Conservation (phyloP, 35 echinoderm and acorn worm species). For the Diadema setosum region DNA sequence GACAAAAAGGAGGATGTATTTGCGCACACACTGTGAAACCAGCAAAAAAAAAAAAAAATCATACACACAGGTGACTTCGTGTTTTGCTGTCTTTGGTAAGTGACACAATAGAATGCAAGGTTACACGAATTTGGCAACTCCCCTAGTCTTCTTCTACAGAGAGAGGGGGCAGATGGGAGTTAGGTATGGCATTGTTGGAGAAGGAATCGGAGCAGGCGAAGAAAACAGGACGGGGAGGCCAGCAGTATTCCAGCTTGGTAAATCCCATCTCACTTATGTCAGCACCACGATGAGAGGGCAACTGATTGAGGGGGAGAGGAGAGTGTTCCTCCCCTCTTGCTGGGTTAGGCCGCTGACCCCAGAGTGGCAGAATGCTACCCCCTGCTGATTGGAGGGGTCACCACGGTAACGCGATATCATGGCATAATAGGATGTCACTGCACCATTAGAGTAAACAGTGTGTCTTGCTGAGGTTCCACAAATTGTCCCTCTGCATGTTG, state of each 20-base stretch:
- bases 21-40: too few species aligned
- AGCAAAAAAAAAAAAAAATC: too few species aligned
- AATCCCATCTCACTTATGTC: not conserved
- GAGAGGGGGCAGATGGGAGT: not conserved
- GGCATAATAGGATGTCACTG: slow-evolving; percentile 6
- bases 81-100: too few species aligned
- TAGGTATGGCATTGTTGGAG: not conserved
- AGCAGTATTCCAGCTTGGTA: not conserved
- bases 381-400: not conserved
- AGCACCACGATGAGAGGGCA: not conserved
- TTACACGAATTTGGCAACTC: too few species aligned
- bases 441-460: not conserved
- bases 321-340: not conserved
- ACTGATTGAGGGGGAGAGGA: not conserved
- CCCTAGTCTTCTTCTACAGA: too few species aligned
- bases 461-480: not conserved
- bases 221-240: not conserved
- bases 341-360: not conserved
- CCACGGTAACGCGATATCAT: not conserved
- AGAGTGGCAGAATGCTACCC: not conserved
- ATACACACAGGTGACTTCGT: too few species aligned
- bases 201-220: not conserved
- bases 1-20: too few species aligned
- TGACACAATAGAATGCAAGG: too few species aligned
- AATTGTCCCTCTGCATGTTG: too few species aligned